Evolutionary conservation across 2,113 vertebrate genomes (phyloP).

Genomic region (Stomatorhinus ivindoensis): DNA sequence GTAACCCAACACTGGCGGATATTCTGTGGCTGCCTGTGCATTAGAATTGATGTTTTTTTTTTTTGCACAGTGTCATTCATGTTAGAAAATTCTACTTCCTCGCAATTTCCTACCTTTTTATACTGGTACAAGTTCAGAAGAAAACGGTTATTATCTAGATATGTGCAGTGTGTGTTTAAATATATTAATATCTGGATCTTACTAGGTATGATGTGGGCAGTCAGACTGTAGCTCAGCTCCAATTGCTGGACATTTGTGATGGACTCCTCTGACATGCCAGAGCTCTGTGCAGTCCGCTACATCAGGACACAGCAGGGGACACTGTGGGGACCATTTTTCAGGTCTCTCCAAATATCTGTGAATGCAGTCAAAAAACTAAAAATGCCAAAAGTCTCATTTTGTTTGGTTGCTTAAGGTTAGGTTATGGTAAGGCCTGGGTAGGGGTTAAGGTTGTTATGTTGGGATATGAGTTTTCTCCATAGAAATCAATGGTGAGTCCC

Average conservation of each 20-base stretch:
- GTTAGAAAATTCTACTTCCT: not conserved
- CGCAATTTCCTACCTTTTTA: not conserved
- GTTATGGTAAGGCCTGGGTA: no score
- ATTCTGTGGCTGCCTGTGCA: not conserved
- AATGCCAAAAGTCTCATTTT: no score
- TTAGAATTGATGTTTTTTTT: not conserved
- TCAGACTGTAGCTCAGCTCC: not conserved
- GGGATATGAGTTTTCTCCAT: no score
- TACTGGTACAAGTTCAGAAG: not conserved
- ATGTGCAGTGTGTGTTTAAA: not conserved
- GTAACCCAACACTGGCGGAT: slow-evolving; percentile 10
- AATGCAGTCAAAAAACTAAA: no score
- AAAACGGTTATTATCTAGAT: not conserved
- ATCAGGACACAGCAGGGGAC: not conserved
- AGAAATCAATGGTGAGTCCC: no score
- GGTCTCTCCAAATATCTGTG: no score
- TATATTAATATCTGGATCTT: not conserved
- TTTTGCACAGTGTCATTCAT: not conserved
- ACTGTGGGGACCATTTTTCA: not conserved
- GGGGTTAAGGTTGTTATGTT: no score
- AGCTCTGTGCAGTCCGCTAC: not conserved
- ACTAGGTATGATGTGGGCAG: not conserved
- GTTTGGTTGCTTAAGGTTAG: no score
- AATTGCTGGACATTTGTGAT: not conserved
- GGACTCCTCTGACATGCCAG: not conserved